These are phyloP conservation scores for Cherax quadricarinatus DNA, from an alignment of 1,140 invertebrate species.

Conservation along the genomic window DNA sequence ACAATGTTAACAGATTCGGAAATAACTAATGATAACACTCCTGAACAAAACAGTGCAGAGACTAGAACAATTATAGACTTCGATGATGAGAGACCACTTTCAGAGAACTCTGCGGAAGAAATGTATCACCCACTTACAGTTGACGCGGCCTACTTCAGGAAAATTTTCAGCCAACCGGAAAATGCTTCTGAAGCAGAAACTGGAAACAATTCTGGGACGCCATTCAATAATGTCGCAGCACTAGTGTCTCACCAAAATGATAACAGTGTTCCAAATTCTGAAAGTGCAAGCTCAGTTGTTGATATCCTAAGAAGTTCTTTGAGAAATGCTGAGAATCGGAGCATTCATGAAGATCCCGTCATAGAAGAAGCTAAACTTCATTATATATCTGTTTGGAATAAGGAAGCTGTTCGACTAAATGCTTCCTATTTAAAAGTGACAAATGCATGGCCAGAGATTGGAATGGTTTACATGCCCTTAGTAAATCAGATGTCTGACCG, in stretches of 20 bases:
- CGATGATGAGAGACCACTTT: background rate
- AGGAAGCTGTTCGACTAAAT: conserved; percentile 34
- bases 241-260: background rate
- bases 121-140: background rate
- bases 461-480: conserved; percentile 57
- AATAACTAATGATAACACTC: background rate
- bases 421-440: conserved; percentile 47
- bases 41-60: background rate
- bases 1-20: background rate
- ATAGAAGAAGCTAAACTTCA: conserved; percentile 28
- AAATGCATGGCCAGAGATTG: conserved; percentile 47
- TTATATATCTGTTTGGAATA: conserved; percentile 49
- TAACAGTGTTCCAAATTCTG: background rate
- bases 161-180: background rate
- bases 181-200: background rate
- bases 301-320: conserved; percentile 7
- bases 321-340: background rate
- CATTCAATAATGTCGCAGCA: background rate
- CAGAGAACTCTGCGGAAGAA: background rate
- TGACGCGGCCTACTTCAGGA: background rate
- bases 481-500: conserved; percentile 41
- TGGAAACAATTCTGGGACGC: background rate
- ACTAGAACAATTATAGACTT: background rate
- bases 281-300: background rate
- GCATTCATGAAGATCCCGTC: background rate